Evolutionary conservation across 2,888 invertebrate genomes (phyloP).

Genomic region (Amphimallon solstitiale): DNA sequence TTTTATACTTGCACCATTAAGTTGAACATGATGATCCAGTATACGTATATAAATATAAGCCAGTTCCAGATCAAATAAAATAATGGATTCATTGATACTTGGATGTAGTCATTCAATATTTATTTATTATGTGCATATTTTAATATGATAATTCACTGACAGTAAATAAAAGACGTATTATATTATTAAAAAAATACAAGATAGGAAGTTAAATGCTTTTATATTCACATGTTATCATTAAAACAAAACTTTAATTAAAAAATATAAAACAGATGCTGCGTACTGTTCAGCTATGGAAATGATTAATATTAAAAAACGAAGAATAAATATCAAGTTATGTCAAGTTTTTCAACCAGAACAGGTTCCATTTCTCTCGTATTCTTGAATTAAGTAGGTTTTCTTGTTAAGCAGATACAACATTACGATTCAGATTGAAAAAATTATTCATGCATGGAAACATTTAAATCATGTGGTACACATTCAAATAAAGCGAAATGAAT

Average conservation of each 20-base stretch:
- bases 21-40: too few species aligned
- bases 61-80: too few species aligned
- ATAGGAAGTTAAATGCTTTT: too few species aligned
- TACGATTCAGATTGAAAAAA: slow-evolving; percentile 27
- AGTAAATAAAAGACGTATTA: neutral
- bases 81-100: too few species aligned
- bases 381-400: slow-evolving; percentile 38
- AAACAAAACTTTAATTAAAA: neutral
- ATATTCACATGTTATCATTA: neutral
- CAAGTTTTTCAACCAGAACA: slow-evolving; percentile 27
- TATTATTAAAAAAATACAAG: neutral
- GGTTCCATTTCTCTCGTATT: slow-evolving; percentile 31
- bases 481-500: slow-evolving; percentile 28
- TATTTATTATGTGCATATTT: too few species aligned
- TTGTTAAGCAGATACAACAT: slow-evolving; percentile 36
- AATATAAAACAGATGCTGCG: neutral
- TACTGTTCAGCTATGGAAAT: slow-evolving; percentile 7
- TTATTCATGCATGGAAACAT: slow-evolving; percentile 34
- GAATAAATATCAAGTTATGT: slow-evolving; percentile 24
- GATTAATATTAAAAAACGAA: slow-evolving; percentile 7
- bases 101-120: too few species aligned
- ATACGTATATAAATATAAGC: too few species aligned
- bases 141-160: too few species aligned
- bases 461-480: slow-evolving; percentile 33
- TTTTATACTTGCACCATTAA: too few species aligned